Conservation (phyloP, 1,140 invertebrate genomes). For the Drosophila tani region DNA sequence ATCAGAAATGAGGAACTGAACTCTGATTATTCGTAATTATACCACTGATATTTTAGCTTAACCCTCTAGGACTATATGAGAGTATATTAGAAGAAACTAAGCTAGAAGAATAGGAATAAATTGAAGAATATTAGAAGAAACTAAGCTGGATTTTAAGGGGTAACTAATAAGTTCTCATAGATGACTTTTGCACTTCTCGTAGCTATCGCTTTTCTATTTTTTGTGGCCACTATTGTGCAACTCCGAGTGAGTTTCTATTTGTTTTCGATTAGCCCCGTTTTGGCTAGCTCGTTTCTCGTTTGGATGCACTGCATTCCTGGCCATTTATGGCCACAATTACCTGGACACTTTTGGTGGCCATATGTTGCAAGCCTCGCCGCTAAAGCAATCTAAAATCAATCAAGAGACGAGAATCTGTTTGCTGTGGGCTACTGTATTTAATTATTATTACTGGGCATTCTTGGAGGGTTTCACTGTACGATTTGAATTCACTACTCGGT, state of each 20-base stretch:
- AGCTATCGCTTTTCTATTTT: not conserved
- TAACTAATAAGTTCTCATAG: not conserved
- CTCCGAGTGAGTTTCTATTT: slow-evolving; percentile 1
- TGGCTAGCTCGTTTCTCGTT: slow-evolving; percentile 32
- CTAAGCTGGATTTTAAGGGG: not conserved
- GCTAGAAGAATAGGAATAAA: not conserved
- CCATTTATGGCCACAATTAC: slow-evolving; percentile 33
- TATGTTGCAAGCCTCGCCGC: not conserved
- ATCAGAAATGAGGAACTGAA: not conserved
- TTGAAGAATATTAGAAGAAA: not conserved
- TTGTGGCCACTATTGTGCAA: slow-evolving; percentile 8
- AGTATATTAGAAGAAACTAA: not conserved
- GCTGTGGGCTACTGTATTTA: not conserved
- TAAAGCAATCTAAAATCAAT: slow-evolving; percentile 11
- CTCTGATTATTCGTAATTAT: not conserved
- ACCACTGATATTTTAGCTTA: no score
- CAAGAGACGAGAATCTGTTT: not conserved
- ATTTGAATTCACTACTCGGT: slow-evolving; percentile 9
- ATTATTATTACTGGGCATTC: no score
- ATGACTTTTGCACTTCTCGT: no score
- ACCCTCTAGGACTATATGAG: not conserved
- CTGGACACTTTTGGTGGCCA: slow-evolving; percentile 9
- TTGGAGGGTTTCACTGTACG: not conserved
- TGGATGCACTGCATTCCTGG: slow-evolving; percentile 23
- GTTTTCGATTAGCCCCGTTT: slow-evolving; percentile 25